Conservation (phyloP, 2,888 invertebrate genomes). For the Spodoptera exigua region DNA sequence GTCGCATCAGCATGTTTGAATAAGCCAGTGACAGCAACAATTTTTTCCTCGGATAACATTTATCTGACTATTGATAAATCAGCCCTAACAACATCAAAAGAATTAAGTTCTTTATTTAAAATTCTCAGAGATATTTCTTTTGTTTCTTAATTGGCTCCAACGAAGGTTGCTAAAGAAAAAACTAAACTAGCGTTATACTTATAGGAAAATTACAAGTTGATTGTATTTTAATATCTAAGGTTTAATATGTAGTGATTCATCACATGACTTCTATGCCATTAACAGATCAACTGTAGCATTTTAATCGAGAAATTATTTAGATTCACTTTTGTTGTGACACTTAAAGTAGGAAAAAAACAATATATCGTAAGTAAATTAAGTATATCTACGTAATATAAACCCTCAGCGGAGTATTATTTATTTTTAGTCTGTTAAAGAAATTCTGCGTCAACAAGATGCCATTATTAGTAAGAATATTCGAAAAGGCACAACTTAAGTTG, state of each 20-base stretch:
- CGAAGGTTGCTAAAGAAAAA: constrained; percentile 26
- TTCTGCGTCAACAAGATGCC: too few relatives aligned
- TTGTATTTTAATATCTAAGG: constrained; percentile 8
- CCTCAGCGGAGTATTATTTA: too few relatives aligned
- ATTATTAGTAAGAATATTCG: too few relatives aligned
- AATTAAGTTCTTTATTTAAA: constrained; percentile 21
- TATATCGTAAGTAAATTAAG: too few relatives aligned
- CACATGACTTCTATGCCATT: constrained; percentile 29
- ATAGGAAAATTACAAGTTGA: constrained; percentile 32
- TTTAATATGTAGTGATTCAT: constrained; percentile 29
- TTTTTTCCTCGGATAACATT: too few relatives aligned
- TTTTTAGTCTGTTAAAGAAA: too few relatives aligned
- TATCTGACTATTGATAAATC: too few relatives aligned
- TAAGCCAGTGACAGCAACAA: too few relatives aligned
- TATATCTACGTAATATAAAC: too few relatives aligned
- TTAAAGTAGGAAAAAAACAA: too few relatives aligned
- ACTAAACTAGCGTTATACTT: constrained; percentile 7
- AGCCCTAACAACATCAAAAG: neutral
- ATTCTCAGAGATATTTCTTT: constrained; percentile 22
- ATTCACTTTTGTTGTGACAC: constrained; percentile 4
- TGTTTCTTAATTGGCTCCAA: constrained; percentile 12
- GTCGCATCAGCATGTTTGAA: too few relatives aligned
- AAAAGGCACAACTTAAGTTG: neutral
- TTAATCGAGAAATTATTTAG: constrained; percentile 40
- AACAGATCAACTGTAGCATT: constrained; percentile 28